These are phyloP conservation scores for Cephonodes hylas DNA, from an alignment of 2,888 invertebrate species.

Conservation along the genomic window DNA sequence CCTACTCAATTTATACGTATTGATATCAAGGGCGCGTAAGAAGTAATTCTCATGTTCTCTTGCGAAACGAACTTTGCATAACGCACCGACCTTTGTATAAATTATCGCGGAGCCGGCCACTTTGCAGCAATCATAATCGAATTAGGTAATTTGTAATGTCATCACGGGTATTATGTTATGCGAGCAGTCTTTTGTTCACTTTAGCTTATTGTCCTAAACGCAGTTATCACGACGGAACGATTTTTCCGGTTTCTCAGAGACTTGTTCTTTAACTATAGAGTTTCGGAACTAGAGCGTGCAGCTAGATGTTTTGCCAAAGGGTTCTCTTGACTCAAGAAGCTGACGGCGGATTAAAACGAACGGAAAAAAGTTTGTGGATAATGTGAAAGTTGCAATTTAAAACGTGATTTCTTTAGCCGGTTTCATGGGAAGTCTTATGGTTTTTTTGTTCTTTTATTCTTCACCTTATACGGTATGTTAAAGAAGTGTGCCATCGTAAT, in stretches of 20 bases:
- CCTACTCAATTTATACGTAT: not conserved
- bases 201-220: constrained; percentile 17
- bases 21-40: constrained; percentile 35
- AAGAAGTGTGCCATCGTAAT: too few species aligned
- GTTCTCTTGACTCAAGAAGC: constrained; percentile 14
- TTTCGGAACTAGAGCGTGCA: constrained; percentile 60
- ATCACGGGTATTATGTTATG: constrained; percentile 24
- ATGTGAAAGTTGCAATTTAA: constrained; percentile 33
- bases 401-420: constrained; percentile 32
- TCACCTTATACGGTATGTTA: too few species aligned
- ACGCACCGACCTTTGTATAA: constrained; percentile 34
- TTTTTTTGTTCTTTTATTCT: not conserved
- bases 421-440: not conserved
- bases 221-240: constrained; percentile 18
- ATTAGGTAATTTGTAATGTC: constrained; percentile 34
- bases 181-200: not conserved
- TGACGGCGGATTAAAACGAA: constrained; percentile 16
- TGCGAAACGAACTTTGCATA: constrained; percentile 38
- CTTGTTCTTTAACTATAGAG: constrained; percentile 50
- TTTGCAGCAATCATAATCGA: constrained; percentile 27
- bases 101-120: constrained; percentile 28
- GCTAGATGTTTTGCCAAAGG: constrained; percentile 34
- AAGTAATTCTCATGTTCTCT: constrained; percentile 21
- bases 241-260: constrained; percentile 46
- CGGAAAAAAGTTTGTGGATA: constrained; percentile 28